Conservation (phyloP, 2,797 vertebrate genomes). For the Anguilla marmorata region DNA sequence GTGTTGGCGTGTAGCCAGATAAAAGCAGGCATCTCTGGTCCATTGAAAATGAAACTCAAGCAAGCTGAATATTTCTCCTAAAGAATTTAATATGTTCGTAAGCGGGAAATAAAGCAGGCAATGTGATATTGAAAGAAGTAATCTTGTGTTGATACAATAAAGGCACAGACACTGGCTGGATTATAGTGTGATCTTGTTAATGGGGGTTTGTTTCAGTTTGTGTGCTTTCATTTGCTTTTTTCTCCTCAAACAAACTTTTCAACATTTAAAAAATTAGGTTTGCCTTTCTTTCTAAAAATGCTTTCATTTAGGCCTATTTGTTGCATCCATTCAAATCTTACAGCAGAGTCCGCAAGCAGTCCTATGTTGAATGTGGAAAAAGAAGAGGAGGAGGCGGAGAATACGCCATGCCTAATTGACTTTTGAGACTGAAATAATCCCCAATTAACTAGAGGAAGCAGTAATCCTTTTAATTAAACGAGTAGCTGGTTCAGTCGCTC, state of each 20-base stretch:
- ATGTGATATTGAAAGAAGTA: background rate
- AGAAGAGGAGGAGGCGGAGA: constrained; percentile 11
- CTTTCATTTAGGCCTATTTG: background rate
- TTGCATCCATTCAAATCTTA: background rate
- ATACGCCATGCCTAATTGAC: constrained; percentile 38
- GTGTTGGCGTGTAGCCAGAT: background rate
- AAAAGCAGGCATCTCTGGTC: background rate
- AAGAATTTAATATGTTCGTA: background rate
- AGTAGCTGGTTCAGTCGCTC: constrained; percentile 49
- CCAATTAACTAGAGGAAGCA: constrained; percentile 57
- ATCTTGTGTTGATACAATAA: background rate
- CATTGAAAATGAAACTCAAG: background rate
- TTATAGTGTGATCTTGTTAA: constrained; percentile 29
- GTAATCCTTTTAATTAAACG: constrained; percentile 59
- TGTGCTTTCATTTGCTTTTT: constrained; percentile 14
- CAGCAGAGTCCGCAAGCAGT: constrained; percentile 28
- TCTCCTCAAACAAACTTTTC: background rate
- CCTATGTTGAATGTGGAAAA: background rate
- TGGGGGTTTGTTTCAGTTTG: constrained; percentile 24
- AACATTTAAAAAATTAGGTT: background rate
- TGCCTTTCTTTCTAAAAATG: background rate
- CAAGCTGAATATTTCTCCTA: background rate
- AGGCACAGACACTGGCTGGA: constrained; percentile 41
- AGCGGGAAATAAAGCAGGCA: background rate
- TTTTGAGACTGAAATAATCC: constrained; percentile 46